These are phyloP conservation scores for Pseudolaguvia tuberculata DNA, from an alignment of 2,113 vertebrate genomes.

Conservation along the genomic window DNA sequence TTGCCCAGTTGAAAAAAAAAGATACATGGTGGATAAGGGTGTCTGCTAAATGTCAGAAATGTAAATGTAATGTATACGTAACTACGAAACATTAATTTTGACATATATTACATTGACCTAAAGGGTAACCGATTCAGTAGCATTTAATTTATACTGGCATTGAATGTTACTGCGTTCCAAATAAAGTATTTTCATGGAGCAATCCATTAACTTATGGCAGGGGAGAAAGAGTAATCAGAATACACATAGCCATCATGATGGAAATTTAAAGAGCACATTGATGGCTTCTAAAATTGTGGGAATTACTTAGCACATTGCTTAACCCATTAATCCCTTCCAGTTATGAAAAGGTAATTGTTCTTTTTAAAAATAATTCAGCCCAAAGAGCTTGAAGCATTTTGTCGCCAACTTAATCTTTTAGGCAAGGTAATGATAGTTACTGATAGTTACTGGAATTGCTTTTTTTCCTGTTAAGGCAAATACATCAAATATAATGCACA, in stretches of 20 bases:
- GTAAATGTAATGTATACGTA: no score
- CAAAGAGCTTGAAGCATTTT: constrained; percentile 9
- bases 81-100: no score
- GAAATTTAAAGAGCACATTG: constrained; percentile 30
- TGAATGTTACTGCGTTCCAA: constrained; percentile 11
- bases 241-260: constrained; percentile 33
- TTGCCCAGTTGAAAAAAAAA: no score
- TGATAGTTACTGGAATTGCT: constrained; percentile 3
- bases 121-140: neutral
- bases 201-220: constrained; percentile 45
- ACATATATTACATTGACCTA: neutral
- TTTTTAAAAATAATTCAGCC: constrained; percentile 31
- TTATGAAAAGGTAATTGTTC: constrained; percentile 41
- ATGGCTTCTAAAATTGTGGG: constrained; percentile 29
- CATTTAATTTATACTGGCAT: constrained; percentile 20
- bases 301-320: constrained; percentile 37
- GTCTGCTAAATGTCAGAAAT: no score
- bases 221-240: constrained; percentile 35
- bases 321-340: constrained; percentile 28
- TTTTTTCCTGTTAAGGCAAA: neutral
- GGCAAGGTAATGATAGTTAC: constrained; percentile 1
- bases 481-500: neutral
- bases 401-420: constrained; percentile 26
- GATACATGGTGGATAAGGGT: no score
- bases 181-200: constrained; percentile 28